Evolutionary conservation across 1,140 invertebrate species (phyloP), one percentile per base, ranked within the genome.

Genomic region (Drosophila orena): DNA sequence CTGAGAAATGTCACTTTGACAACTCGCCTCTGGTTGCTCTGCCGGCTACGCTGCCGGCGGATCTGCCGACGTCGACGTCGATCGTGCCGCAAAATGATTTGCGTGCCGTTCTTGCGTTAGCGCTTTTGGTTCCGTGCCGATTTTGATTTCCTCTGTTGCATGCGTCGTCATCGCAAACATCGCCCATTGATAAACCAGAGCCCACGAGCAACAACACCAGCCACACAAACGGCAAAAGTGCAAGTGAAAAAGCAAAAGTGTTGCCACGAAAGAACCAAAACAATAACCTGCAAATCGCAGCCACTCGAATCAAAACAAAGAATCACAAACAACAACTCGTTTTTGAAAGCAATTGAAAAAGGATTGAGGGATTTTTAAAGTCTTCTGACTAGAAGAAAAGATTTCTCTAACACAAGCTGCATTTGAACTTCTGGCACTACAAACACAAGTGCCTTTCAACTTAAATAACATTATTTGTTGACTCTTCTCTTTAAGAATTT

Each of bases 41-140:
- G 77, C 46, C 24, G 46, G 35, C 59, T 24, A 11, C 57, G 30
- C 57, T 47, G 77, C 38, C 27, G 43, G 35, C 59, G 52, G 17
- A 27, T 15, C 2, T 3, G 59, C 34, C 30, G 24, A 44, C 43
- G 59, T n/a, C 43, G 24, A 22, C 64, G 65, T 59, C 70, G 73
- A 76, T 77, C 73, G 71, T 77, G 71, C 69, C 60, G 73, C 55
- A 65, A 70, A 70, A 75, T 78, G 62, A 86, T 85, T 86, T 81
- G 81, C 81, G 83, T 86, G 81, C 68, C 74, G 78, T 86, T 85
- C 78, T 86, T 86, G 81, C 78, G 74, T 85, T 85, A 84, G 50
- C 76, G 68, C 62, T 79, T 47, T 44, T 47, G 72, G 66, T 76
- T 76, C 53, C 72, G 72, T 76, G 72, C 72, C 72, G 72, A 76